Evolutionary conservation across 92 coral and sea anemone species (phyloP).

Genomic region (Phymanthus crucifer): DNA sequence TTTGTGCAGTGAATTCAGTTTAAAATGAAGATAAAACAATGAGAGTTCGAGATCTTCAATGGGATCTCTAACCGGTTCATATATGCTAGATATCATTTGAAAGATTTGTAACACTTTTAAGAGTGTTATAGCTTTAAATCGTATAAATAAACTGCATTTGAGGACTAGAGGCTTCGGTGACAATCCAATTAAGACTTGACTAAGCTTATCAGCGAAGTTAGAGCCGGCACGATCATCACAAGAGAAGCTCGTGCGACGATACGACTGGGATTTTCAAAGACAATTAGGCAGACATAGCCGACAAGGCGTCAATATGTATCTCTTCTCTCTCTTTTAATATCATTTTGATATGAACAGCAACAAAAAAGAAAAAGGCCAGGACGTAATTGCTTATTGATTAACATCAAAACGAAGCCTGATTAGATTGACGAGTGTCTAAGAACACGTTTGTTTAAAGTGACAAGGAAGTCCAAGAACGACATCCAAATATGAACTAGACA

Average conservation of each 20-base stretch:
- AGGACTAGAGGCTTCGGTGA: neutral
- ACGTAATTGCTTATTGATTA: constrained; percentile 9
- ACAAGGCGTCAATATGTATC: constrained; percentile 22
- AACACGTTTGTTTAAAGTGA: constrained; percentile 8
- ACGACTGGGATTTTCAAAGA: constrained; percentile 16
- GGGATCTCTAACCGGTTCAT: neutral
- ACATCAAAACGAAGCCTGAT: neutral
- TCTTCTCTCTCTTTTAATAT: constrained; percentile 26
- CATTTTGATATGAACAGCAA: constrained; percentile 4
- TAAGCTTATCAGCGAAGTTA: constrained; percentile 9
- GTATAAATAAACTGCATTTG: neutral
- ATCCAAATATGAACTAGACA: neutral
- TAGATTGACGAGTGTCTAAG: neutral
- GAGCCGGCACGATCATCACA: neutral
- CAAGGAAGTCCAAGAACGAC: neutral
- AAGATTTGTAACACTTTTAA: neutral
- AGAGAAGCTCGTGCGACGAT: constrained; percentile 20
- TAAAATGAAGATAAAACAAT: too few relatives aligned
- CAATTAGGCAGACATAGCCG: constrained; percentile 22
- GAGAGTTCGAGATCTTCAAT: neutral
- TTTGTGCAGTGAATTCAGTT: too few relatives aligned
- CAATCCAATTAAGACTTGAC: constrained; percentile 12
- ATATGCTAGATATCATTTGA: neutral
- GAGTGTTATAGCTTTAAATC: neutral
- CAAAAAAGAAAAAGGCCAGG: constrained; percentile 1